A percentile compares a stretch with the other conserved stretches of the same genome.
Conservation (phyloP, 2,888 invertebrate genomes). For the Idaea dimidiata region DNA sequence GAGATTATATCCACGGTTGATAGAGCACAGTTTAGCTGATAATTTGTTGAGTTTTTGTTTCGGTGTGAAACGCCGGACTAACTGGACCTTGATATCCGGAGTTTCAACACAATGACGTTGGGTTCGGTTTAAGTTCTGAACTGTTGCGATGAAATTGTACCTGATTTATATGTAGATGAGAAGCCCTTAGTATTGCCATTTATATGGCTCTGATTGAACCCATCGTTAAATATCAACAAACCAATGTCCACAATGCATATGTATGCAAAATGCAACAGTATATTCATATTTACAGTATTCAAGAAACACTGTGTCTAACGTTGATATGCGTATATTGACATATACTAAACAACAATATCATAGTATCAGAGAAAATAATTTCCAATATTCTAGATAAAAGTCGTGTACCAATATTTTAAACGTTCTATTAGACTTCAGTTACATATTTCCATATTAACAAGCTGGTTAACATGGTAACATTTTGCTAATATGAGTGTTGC, state of each 20-base stretch:
- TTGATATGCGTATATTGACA: too few species aligned
- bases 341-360: too few species aligned
- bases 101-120: conserved; percentile 56
- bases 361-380: too few species aligned
- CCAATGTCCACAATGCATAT: too few species aligned
- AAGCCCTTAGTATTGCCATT: neutral
- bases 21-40: conserved; percentile 33
- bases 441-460: neutral
- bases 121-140: conserved; percentile 10
- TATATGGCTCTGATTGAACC: neutral
- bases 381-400: neutral
- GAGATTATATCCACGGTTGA: conserved; percentile 48
- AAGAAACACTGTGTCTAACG: too few species aligned
- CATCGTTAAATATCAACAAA: neutral
- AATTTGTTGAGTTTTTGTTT: conserved; percentile 44
- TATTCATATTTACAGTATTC: too few species aligned
- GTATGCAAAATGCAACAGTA: too few species aligned
- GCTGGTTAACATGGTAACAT: neutral
- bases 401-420: neutral
- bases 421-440: neutral
- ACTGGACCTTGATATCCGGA: conserved; percentile 78
- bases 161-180: neutral
- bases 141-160: neutral
- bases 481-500: neutral
- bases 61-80: conserved; percentile 66